These are phyloP conservation scores for Glyphotaelius pellucidus DNA, from an alignment of 2,888 invertebrate species.

Conservation along the genomic window DNA sequence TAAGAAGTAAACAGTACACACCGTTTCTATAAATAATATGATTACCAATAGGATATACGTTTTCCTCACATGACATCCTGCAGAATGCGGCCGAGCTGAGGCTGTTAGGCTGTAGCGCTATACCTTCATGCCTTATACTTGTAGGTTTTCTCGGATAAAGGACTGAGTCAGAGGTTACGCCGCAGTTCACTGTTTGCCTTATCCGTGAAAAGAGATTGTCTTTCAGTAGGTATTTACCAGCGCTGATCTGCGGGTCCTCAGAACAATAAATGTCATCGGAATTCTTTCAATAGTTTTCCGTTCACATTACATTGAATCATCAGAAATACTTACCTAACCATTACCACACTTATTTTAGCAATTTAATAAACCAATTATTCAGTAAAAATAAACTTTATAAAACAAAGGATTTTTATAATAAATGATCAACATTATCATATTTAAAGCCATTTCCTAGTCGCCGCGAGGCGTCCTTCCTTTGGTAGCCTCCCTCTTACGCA, in stretches of 20 bases:
- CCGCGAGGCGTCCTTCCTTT: background rate
- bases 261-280: background rate
- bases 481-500: background rate
- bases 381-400: background rate
- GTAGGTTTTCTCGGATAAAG: constrained; percentile 34
- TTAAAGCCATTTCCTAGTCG: background rate
- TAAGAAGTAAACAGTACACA: background rate
- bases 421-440: background rate
- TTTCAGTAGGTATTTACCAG: background rate
- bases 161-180: constrained; percentile 54
- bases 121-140: background rate
- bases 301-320: background rate
- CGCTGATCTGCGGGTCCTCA: background rate
- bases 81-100: constrained; percentile 45
- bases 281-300: constrained; percentile 7
- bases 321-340: background rate
- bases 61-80: constrained; percentile 50
- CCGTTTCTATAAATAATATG: constrained; percentile 14
- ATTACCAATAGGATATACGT: constrained; percentile 26
- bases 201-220: constrained; percentile 35
- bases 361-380: background rate
- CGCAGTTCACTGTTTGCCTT: constrained; percentile 26
- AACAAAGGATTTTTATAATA: background rate
- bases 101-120: background rate
- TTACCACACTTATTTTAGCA: background rate